Percentiles rank a stretch among this genome's conserved stretches.
phyloP scores from a whole-genome alignment of 2,888 invertebrate genomes.

The Pardosa pseudoannulata region DNA sequence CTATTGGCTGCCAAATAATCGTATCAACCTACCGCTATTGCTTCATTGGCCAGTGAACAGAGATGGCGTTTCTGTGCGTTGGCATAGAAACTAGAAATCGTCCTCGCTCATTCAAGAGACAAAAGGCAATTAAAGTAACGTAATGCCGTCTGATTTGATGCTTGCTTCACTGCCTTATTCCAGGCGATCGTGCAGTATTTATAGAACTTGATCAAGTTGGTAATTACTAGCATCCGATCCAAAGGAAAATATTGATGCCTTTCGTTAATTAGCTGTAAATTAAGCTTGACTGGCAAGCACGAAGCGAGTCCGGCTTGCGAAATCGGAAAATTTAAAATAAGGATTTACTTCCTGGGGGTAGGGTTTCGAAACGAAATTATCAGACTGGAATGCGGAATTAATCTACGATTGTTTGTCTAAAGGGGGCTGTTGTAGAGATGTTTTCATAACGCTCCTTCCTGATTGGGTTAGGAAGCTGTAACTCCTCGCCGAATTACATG shows the following conservation, averaged over 20 bases:
- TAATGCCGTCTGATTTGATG: constrained; percentile 53
- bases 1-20: constrained; percentile 66
- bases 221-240: constrained; percentile 35
- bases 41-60: constrained; percentile 75
- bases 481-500: too few species aligned
- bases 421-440: background rate
- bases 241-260: constrained; percentile 22
- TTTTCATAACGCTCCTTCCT: background rate
- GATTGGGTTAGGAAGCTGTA: too few species aligned
- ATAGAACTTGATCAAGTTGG: constrained; percentile 55
- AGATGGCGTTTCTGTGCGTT: constrained; percentile 76
- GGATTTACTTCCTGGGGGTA: background rate
- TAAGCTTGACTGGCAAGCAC: constrained; percentile 30
- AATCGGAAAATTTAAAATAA: background rate
- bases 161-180: constrained; percentile 49
- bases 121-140: constrained; percentile 70
- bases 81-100: constrained; percentile 42
- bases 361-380: background rate
- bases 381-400: background rate
- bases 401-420: background rate
- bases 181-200: constrained; percentile 52
- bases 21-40: constrained; percentile 49
- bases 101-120: constrained; percentile 60
- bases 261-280: constrained; percentile 71
- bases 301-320: background rate